Evolutionary conservation across 2,888 invertebrate species (phyloP).

Genomic region (Cephus sareptanus): DNA sequence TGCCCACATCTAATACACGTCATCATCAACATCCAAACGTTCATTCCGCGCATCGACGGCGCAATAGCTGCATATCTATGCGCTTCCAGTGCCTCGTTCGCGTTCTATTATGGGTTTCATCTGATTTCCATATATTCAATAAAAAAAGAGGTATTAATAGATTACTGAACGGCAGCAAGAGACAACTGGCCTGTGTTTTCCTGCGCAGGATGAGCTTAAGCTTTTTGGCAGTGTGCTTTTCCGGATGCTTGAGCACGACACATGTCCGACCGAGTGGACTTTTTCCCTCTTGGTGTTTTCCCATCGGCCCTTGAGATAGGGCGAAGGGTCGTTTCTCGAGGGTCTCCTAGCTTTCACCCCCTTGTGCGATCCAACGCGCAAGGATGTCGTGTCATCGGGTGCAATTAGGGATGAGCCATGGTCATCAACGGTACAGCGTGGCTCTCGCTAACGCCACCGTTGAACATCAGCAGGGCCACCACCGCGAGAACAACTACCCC

Average conservation of each 20-base stretch:
- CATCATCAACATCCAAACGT: not conserved
- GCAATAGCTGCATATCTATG: not conserved
- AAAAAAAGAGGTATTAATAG: not conserved
- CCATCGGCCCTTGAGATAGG: slow-evolving; percentile 17
- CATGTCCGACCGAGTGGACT: slow-evolving; percentile 42
- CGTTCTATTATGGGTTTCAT: not conserved
- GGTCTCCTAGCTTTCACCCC: slow-evolving; percentile 26
- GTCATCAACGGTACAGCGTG: slow-evolving; percentile 39
- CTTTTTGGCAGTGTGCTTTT: slow-evolving; percentile 54
- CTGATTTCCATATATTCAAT: not conserved
- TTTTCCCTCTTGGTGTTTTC: slow-evolving; percentile 8
- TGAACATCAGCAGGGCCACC: not conserved
- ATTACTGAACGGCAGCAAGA: not conserved
- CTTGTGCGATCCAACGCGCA: slow-evolving; percentile 1
- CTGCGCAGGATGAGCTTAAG: slow-evolving; percentile 27
- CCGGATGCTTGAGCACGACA: slow-evolving; percentile 62
- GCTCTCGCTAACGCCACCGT: not conserved
- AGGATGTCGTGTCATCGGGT: slow-evolving; percentile 55
- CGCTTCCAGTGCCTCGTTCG: no score
- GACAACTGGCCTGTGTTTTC: not conserved
- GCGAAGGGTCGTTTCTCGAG: slow-evolving; percentile 16
- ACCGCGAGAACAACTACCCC: not conserved
- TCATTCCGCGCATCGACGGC: not conserved
- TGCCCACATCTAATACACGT: not conserved
- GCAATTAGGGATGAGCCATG: slow-evolving; percentile 57